phyloP scores from a whole-genome alignment of 2,888 invertebrate species.

The Zygaena filipendulae region DNA sequence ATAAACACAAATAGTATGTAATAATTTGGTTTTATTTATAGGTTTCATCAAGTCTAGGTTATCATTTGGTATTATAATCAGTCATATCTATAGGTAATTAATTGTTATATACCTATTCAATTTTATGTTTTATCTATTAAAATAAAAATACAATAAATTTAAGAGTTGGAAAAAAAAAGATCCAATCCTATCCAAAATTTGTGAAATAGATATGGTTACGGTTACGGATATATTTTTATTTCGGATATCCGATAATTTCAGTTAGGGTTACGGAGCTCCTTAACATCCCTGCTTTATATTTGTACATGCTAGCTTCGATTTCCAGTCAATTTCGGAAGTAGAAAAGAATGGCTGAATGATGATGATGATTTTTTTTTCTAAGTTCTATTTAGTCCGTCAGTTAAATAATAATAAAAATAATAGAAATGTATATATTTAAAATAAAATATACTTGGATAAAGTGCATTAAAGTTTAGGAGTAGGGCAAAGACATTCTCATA shows the following conservation, averaged over 20 bases:
- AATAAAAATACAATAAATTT: background rate
- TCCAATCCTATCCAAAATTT: background rate
- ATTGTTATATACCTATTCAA: too few species aligned
- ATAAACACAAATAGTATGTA: background rate
- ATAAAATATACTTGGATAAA: too few species aligned
- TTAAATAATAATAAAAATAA: too few species aligned
- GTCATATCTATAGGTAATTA: background rate
- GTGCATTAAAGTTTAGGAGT: too few species aligned
- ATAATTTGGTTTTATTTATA: background rate
- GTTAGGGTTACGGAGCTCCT: background rate
- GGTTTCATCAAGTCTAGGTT: background rate
- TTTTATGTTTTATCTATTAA: background rate
- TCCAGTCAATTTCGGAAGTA: too few species aligned
- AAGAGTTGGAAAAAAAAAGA: background rate
- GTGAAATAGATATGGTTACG: background rate
- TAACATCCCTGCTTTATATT: background rate
- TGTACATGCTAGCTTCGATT: too few species aligned
- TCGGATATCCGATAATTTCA: slow-evolving; percentile 1
- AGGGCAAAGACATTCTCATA: too few species aligned
- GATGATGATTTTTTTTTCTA: too few species aligned
- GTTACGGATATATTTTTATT: background rate
- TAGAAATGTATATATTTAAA: too few species aligned
- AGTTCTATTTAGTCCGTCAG: too few species aligned
- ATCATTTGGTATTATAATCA: background rate
- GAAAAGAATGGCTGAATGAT: too few species aligned